Conservation (phyloP, 64 coral and sea anemone species). For the Pocillopora verrucosa region DNA sequence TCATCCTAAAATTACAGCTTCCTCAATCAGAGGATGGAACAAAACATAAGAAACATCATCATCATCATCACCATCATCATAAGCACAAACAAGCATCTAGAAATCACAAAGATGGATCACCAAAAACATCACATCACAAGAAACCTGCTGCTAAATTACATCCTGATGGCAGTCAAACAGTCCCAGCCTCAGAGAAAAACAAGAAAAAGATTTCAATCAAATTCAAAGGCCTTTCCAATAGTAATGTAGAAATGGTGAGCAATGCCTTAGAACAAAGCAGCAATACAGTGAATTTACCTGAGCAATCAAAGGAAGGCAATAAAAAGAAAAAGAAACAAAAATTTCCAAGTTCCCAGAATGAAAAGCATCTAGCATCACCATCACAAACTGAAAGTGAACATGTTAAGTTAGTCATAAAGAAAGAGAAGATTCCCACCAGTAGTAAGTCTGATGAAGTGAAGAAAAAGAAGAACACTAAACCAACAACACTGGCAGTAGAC, state of each 20-base stretch:
- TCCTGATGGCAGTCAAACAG: neutral
- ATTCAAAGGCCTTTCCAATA: conserved; percentile 42
- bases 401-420: conserved; percentile 69
- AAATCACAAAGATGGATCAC: conserved; percentile 6
- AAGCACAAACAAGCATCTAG: conserved; percentile 52
- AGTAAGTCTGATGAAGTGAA: neutral
- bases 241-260: conserved; percentile 21
- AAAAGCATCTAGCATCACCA: neutral
- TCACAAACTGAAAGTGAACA: conserved; percentile 46
- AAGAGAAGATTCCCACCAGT: conserved; percentile 27
- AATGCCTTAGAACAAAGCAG: neutral
- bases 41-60: conserved; percentile 53
- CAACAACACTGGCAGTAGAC: neutral
- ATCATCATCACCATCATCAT: conserved; percentile 54
- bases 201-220: conserved; percentile 62
- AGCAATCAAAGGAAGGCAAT: neutral
- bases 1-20: conserved; percentile 62
- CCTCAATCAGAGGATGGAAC: conserved; percentile 37
- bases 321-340: conserved; percentile 59
- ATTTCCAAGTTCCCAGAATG: neutral
- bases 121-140: conserved; percentile 31
- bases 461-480: neutral
- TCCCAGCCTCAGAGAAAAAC: neutral
- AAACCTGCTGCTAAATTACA: conserved; percentile 1
- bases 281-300: neutral